phyloP scores from a whole-genome alignment of 2,797 vertebrate species.

The Steatocranus sp. region DNA sequence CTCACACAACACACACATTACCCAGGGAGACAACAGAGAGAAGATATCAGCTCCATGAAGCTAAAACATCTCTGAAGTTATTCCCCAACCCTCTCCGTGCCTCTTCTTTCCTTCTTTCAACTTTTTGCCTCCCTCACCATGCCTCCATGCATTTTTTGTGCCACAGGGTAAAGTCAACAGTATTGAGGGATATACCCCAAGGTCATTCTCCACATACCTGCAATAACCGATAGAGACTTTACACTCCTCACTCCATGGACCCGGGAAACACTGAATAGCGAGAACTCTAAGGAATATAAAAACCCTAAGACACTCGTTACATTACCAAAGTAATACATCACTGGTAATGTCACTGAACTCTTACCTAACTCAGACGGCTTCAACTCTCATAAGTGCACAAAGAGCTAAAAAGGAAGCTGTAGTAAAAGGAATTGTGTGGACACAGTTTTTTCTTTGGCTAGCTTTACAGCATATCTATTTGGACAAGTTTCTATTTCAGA shows the following conservation, averaged over 20 bases:
- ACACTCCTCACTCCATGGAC: neutral
- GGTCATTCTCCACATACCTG: slow-evolving; percentile 9
- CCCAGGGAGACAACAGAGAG: neutral
- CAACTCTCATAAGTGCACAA: neutral
- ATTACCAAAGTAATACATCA: neutral
- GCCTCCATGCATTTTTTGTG: neutral
- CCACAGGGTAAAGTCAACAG: neutral
- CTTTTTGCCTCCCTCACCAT: neutral
- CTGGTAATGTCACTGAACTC: neutral
- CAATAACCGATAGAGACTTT: neutral
- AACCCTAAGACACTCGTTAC: neutral
- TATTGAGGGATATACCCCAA: slow-evolving; percentile 3
- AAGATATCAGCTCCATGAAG: neutral
- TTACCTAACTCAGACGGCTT: neutral
- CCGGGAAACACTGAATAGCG: neutral
- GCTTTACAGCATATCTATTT: neutral
- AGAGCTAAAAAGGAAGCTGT: neutral
- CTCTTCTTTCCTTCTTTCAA: neutral
- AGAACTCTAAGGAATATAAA: neutral
- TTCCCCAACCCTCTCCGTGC: neutral
- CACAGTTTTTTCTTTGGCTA: neutral
- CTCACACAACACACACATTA: neutral
- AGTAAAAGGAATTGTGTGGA: neutral
- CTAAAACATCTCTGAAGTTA: neutral
- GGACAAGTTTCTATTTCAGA: neutral